Conservation (phyloP, 2,113 vertebrate species). For the Otus sunia region DNA sequence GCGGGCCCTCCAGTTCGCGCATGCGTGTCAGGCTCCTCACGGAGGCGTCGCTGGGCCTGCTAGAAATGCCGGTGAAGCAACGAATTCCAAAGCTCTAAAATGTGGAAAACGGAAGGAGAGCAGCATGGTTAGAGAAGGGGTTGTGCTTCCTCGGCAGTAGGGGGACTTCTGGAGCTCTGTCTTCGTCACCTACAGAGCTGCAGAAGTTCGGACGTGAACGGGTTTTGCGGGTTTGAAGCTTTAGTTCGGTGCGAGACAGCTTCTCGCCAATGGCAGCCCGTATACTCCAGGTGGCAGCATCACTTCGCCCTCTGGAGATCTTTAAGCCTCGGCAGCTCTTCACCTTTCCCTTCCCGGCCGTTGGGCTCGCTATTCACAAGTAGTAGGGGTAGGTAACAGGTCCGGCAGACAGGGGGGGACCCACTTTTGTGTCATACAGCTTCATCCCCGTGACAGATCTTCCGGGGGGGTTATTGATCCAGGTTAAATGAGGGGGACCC, state of each 20-base stretch:
- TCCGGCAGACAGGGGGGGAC: too few relatives aligned
- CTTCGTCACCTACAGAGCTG: rapidly evolving
- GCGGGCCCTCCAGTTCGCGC: rapidly evolving
- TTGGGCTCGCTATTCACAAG: neutral
- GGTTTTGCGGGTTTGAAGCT: neutral
- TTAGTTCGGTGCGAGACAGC: neutral
- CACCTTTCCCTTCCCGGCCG: neutral
- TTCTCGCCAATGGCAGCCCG: neutral
- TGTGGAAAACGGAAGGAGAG: neutral
- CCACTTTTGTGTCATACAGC: neutral
- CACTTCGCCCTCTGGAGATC: neutral
- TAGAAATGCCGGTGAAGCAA: neutral
- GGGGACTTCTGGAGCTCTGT: rapidly evolving
- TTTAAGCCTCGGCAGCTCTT: neutral
- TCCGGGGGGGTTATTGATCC: neutral
- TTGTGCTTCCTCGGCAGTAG: too few relatives aligned
- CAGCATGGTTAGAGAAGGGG: neutral
- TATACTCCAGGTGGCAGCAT: constrained; percentile 55
- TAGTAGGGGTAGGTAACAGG: rapidly evolving
- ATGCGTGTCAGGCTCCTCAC: too few relatives aligned
- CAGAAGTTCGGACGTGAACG: rapidly evolving
- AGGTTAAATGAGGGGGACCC: too few relatives aligned
- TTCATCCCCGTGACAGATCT: rapidly evolving
- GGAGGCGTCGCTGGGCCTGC: neutral
- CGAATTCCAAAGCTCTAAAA: rapidly evolving